Conservation (phyloP, 1,140 invertebrate genomes). For the Drosophila ironensis region DNA sequence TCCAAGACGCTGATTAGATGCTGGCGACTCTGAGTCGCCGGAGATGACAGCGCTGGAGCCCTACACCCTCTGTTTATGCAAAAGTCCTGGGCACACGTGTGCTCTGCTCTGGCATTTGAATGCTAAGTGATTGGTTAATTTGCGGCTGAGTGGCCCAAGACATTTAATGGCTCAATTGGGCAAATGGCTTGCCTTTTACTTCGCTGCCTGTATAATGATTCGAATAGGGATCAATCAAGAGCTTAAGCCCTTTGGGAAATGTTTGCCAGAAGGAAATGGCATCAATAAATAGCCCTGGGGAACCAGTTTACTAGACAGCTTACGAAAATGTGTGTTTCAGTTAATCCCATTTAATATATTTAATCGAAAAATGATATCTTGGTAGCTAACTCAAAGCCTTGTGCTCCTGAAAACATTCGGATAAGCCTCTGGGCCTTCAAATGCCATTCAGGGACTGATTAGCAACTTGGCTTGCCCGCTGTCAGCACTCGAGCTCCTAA, state of each 20-base stretch:
- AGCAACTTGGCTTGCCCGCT: conserved; percentile 18
- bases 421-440: conserved; percentile 12
- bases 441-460: conserved; percentile 46
- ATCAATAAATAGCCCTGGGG: too few species aligned
- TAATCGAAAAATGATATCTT: too few species aligned
- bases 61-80: background rate
- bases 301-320: too few species aligned
- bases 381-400: too few species aligned
- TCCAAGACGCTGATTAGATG: conserved; percentile 54
- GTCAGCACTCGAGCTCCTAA: conserved; percentile 57
- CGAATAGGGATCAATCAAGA: background rate
- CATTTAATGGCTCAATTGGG: conserved; percentile 8
- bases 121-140: conserved; percentile 76
- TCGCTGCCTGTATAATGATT: background rate
- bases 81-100: conserved; percentile 31
- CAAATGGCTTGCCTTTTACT: background rate
- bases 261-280: background rate
- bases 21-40: conserved; percentile 41
- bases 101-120: conserved; percentile 54
- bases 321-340: too few species aligned
- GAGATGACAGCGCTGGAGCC: conserved; percentile 28
- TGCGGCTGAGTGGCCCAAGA: conserved; percentile 19
- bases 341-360: too few species aligned
- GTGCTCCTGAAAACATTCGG: conserved; percentile 19
- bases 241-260: background rate